phyloP scores from a whole-genome alignment of 2,113 vertebrate species.

The Sclerurus mexicanus region DNA sequence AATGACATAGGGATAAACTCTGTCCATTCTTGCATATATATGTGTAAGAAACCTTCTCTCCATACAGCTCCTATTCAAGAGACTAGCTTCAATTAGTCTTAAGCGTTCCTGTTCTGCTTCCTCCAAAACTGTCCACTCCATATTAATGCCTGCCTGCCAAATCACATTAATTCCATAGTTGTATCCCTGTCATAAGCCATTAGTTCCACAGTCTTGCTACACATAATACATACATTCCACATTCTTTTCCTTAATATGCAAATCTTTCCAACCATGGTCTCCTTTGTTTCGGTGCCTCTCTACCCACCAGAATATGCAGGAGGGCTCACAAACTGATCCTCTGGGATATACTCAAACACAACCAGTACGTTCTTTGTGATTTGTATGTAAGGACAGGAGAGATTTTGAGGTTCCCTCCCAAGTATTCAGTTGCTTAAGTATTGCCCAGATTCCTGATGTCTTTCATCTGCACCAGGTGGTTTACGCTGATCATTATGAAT shows the following conservation, averaged over 20 bases:
- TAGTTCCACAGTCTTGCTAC: slow-evolving; percentile 53
- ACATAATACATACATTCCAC: slow-evolving; percentile 57
- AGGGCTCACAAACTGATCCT: neutral
- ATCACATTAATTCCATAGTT: slow-evolving; percentile 53
- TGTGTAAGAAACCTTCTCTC: neutral
- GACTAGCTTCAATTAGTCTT: neutral
- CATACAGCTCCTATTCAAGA: neutral
- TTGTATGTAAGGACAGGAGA: neutral
- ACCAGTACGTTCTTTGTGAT: neutral
- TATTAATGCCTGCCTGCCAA: slow-evolving; percentile 47
- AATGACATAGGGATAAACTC: slow-evolving; percentile 11
- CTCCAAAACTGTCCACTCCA: neutral
- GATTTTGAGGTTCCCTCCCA: neutral
- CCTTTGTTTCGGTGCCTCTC: slow-evolving; percentile 28
- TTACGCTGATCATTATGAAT: neutral
- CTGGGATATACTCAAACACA: neutral
- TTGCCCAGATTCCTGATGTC: neutral
- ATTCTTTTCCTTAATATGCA: slow-evolving; percentile 59
- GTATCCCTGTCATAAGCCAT: slow-evolving; percentile 57
- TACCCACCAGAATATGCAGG: neutral
- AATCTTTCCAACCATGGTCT: slow-evolving; percentile 39
- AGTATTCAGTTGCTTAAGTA: neutral
- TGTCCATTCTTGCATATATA: neutral
- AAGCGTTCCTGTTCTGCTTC: neutral
- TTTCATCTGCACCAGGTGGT: slow-evolving; percentile 8